Percentiles rank a stretch among this genome's conserved stretches.
Evolutionary conservation across 2,797 vertebrate genomes (phyloP).

Genomic region (Macropodus opercularis): DNA sequence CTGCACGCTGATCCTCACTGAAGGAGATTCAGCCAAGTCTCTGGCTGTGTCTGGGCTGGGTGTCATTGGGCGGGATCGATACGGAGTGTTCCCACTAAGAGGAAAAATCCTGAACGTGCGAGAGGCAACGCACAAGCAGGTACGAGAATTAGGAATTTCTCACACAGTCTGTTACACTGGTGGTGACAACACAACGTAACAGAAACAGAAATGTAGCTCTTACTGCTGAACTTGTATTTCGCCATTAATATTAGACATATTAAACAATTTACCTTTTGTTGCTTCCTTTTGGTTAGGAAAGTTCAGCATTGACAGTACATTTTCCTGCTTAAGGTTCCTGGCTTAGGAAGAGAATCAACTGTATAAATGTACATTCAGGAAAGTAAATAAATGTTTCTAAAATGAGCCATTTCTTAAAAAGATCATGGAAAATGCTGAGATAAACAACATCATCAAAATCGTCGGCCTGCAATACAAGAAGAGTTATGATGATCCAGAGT

Average conservation of each 20-base stretch:
- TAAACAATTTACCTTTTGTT: too few relatives aligned
- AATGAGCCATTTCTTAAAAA: slow-evolving; percentile 46
- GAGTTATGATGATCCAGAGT: slow-evolving; percentile 93
- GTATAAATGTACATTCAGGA: too few relatives aligned
- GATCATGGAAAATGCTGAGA: slow-evolving; percentile 99
- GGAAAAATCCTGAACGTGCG: slow-evolving; percentile 98
- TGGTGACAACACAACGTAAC: too few relatives aligned
- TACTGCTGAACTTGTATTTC: too few relatives aligned
- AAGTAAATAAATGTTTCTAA: neutral
- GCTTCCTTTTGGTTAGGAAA: too few relatives aligned
- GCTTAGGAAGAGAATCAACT: too few relatives aligned
- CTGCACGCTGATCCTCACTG: slow-evolving; percentile 96
- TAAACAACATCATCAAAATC: slow-evolving; percentile 99
- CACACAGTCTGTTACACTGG: neutral
- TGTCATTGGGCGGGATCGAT: slow-evolving; percentile 95
- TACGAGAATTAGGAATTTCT: slow-evolving; percentile 40
- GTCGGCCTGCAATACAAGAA: slow-evolving; percentile 97
- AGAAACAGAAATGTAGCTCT: too few relatives aligned
- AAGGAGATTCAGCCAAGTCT: slow-evolving; percentile 98
- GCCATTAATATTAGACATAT: too few relatives aligned
- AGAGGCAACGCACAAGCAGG: slow-evolving; percentile 98
- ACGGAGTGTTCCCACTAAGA: slow-evolving; percentile 93
- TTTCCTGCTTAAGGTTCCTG: too few relatives aligned
- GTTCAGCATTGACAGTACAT: too few relatives aligned
- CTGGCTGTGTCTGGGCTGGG: slow-evolving; percentile 96